Conservation (phyloP, 2,113 vertebrate species). For the Bos javanicus region DNA sequence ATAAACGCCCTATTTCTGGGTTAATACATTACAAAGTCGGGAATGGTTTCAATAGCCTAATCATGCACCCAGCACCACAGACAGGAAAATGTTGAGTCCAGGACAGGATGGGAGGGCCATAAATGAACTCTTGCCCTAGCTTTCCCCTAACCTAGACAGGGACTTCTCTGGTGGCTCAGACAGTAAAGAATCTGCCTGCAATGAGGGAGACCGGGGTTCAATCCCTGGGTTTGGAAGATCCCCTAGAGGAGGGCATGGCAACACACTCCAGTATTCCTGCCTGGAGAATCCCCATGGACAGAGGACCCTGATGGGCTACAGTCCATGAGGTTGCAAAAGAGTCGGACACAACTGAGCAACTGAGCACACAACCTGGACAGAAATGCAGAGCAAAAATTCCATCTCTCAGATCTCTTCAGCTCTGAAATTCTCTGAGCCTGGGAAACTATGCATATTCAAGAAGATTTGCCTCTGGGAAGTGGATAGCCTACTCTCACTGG, state of each 20-base stretch:
- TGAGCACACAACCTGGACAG: neutral
- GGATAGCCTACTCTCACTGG: neutral
- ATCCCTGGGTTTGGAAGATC: neutral
- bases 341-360: rapidly evolving
- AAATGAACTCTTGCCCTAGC: neutral
- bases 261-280: neutral
- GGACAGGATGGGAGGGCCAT: neutral
- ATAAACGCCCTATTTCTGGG: conserved; percentile 31
- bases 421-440: neutral
- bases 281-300: neutral
- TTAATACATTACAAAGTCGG: neutral
- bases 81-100: neutral
- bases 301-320: neutral
- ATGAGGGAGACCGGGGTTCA: neutral
- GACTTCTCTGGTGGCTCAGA: neutral
- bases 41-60: conserved; percentile 26
- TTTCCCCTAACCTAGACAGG: neutral
- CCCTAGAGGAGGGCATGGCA: neutral
- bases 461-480: neutral
- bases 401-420: neutral
- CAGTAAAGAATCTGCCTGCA: neutral
- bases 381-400: neutral
- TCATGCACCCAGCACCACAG: neutral
- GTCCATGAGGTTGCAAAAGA: neutral
- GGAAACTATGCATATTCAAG: neutral